These are phyloP conservation scores for Dendrolimus pini DNA, from an alignment of 2,888 invertebrate species.

Conservation along the genomic window DNA sequence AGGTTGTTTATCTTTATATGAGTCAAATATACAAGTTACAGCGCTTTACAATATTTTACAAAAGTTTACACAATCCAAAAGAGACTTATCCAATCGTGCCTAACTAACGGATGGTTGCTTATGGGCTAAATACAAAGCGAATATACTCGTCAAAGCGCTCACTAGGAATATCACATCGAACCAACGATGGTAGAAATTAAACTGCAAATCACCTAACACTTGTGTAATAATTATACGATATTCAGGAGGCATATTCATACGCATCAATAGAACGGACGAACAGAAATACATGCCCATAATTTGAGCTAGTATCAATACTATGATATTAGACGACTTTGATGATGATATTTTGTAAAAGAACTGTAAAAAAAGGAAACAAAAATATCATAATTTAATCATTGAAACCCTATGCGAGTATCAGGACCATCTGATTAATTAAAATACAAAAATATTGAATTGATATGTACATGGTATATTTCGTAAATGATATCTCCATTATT, in stretches of 20 bases:
- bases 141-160: constrained; percentile 96
- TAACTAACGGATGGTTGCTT: constrained; percentile 84
- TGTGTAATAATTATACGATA: constrained; percentile 91
- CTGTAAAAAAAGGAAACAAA: constrained; percentile 66
- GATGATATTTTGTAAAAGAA: constrained; percentile 99
- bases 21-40: constrained; percentile 17
- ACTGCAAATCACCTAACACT: constrained; percentile 97
- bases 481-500: too few relatives aligned
- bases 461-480: too few relatives aligned
- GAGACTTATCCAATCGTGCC: neutral
- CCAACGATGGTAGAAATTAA: constrained; percentile 99
- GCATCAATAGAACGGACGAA: constrained; percentile 96
- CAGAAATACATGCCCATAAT: constrained; percentile 99
- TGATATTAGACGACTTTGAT: constrained; percentile 98
- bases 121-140: constrained; percentile 96
- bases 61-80: neutral
- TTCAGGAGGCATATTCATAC: constrained; percentile 99
- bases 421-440: too few relatives aligned
- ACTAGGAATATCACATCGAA: constrained; percentile 99
- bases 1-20: too few relatives aligned
- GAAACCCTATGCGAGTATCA: too few relatives aligned
- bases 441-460: too few relatives aligned
- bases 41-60: neutral
- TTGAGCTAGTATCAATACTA: constrained; percentile 96
- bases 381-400: too few relatives aligned